Evolutionary conservation across 1,140 invertebrate genomes (phyloP).

Genomic region (Acyrthosiphon pisum): DNA sequence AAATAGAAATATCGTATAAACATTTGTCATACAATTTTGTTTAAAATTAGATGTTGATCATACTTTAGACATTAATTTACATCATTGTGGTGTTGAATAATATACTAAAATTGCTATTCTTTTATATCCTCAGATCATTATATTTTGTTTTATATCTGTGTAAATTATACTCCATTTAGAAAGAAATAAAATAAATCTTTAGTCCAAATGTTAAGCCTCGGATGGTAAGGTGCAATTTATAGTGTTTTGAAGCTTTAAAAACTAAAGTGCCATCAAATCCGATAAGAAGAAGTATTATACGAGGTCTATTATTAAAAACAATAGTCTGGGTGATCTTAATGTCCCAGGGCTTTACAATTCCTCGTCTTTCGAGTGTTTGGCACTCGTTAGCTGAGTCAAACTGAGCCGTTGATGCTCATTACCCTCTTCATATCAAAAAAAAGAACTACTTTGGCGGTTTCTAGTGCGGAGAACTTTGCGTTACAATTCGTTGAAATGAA

Average conservation of each 20-base stretch:
- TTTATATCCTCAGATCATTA: neutral
- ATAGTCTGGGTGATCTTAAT: neutral
- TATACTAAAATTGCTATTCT: neutral
- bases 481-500: neutral
- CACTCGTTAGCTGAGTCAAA: neutral
- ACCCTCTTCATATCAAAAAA: neutral
- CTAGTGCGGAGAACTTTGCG: neutral
- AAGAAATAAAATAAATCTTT: neutral
- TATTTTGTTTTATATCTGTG: neutral
- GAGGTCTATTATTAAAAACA: neutral
- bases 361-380: neutral
- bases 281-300: neutral
- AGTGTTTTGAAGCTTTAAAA: neutral
- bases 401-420: neutral
- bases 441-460: neutral
- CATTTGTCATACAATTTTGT: neutral
- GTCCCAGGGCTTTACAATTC: neutral
- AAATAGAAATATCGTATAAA: too few species aligned
- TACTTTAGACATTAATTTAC: neutral
- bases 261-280: neutral
- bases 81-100: neutral
- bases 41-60: neutral
- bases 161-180: neutral
- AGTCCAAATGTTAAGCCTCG: neutral
- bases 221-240: neutral